Percentiles rank a stretch among this genome's conserved stretches.
These are phyloP conservation scores for Lasioglossum malachurum DNA, from an alignment of 2,888 invertebrate genomes.

Conservation along the genomic window DNA sequence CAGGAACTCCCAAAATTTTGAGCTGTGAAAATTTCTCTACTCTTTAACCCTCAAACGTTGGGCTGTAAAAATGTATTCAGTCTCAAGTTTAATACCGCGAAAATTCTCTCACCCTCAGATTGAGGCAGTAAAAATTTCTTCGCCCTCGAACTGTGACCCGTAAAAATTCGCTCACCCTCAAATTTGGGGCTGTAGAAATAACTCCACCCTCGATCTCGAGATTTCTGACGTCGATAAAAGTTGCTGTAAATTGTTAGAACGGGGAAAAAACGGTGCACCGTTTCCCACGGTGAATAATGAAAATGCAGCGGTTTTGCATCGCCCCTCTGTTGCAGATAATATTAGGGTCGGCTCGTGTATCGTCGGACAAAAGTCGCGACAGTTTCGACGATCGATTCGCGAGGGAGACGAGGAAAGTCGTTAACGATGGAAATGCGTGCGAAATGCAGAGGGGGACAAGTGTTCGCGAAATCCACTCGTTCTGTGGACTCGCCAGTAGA, in stretches of 20 bases:
- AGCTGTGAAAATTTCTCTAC: no score
- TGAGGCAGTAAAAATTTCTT: background rate
- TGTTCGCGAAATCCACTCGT: conserved; percentile 26
- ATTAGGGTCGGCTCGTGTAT: background rate
- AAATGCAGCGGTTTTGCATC: background rate
- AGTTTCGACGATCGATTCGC: background rate
- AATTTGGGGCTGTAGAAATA: background rate
- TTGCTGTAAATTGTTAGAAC: background rate
- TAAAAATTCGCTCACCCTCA: background rate
- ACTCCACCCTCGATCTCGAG: background rate
- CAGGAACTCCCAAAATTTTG: no score
- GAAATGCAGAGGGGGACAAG: background rate
- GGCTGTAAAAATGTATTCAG: no score
- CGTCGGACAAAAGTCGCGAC: background rate
- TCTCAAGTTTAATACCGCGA: no score
- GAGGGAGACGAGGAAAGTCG: background rate
- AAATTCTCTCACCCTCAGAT: no score
- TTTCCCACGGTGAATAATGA: background rate
- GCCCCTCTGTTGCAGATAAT: background rate
- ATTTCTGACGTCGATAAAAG: background rate
- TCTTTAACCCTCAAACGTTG: no score
- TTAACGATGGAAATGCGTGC: background rate
- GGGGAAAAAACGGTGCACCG: background rate
- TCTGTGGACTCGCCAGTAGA: background rate
- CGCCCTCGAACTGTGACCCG: background rate